Conservation (phyloP, 2,797 vertebrate species). For the Halcyon chelicuti region DNA sequence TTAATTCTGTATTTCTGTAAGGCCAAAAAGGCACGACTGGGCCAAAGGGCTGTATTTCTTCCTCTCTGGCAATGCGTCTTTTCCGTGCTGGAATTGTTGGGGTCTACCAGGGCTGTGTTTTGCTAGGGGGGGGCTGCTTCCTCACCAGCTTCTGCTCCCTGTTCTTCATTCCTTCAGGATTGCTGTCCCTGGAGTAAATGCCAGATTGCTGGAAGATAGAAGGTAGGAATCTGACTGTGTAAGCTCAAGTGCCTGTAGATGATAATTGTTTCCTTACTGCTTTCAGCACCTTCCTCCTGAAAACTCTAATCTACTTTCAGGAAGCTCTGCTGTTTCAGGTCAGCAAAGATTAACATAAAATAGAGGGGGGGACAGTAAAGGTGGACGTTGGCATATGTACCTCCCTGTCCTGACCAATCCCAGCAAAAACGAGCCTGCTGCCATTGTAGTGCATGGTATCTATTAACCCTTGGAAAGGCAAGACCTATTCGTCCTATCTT, state of each 20-base stretch:
- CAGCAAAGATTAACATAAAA: not conserved
- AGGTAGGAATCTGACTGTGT: not conserved
- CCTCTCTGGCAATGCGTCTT: not conserved
- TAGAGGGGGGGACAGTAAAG: not conserved
- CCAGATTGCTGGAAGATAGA: not conserved
- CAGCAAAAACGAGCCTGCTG: not conserved
- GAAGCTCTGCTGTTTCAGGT: not conserved
- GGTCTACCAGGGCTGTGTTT: not conserved
- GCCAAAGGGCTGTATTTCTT: not conserved
- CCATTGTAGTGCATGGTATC: too few relatives aligned
- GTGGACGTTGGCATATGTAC: not conserved
- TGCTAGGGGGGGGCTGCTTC: not conserved
- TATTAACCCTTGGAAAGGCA: not conserved
- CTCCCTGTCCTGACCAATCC: not conserved
- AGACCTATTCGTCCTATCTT: not conserved
- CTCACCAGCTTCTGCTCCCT: not conserved
- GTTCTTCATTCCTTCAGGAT: not conserved
- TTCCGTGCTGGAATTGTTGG: not conserved
- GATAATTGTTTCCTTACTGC: not conserved
- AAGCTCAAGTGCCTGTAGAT: not conserved
- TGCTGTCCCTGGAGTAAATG: not conserved
- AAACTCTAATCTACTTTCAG: not conserved
- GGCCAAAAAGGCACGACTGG: not conserved
- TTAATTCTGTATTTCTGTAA: not conserved
- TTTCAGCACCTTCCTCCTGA: not conserved